These are phyloP conservation scores for Oplegnathus fasciatus DNA, from an alignment of 2,113 vertebrate genomes.

Conservation along the genomic window DNA sequence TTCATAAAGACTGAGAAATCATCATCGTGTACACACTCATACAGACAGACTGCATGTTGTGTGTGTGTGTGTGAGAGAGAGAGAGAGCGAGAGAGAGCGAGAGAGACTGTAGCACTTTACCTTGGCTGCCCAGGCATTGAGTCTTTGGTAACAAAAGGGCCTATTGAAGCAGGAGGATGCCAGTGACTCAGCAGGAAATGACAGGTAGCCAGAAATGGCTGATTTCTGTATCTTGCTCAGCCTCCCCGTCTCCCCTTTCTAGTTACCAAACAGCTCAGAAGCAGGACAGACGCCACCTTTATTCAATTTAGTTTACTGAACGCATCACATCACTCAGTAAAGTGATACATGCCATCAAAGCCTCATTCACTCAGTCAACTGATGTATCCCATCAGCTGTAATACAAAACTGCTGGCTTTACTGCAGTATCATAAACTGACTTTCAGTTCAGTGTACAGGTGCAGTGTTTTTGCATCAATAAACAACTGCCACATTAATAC, in stretches of 20 bases:
- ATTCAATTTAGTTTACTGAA: not conserved
- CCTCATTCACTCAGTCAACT: not conserved
- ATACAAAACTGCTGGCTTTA: not conserved
- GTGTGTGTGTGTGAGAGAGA: not conserved
- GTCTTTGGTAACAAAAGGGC: constrained; percentile 21
- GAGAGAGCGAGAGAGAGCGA: not conserved
- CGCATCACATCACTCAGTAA: not conserved
- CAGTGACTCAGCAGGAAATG: constrained; percentile 70
- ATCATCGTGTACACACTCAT: not conserved
- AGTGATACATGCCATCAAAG: constrained; percentile 2
- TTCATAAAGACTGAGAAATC: not conserved
- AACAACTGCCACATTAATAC: not conserved
- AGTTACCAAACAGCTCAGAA: not conserved
- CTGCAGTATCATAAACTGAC: not conserved
- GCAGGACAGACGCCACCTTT: not conserved
- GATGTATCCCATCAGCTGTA: not conserved
- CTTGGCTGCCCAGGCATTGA: not conserved
- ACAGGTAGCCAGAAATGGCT: constrained; percentile 18
- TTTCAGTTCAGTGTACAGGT: not conserved
- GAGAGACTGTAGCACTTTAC: not conserved
- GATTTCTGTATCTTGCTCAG: not conserved
- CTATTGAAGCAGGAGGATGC: constrained; percentile 1
- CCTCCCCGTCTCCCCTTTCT: not conserved
- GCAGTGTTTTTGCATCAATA: not conserved
- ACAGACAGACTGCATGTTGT: not conserved